Base-by-base conservation (phyloP, 2,797 vertebrate species). In the Pangasius djambal region DNA sequence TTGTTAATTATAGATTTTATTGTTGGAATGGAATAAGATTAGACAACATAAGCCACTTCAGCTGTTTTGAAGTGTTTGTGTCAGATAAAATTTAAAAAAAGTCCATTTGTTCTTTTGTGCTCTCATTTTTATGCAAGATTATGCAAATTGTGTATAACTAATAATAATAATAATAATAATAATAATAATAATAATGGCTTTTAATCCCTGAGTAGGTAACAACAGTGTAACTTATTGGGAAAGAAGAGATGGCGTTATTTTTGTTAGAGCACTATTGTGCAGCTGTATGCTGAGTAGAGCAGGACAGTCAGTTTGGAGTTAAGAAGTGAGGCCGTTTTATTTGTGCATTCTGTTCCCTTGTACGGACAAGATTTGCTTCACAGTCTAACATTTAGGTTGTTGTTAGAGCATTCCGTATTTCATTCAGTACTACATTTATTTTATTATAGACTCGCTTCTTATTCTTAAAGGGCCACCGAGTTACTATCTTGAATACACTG, bases 1-100 rank as follows among this genome's bases (percentile, higher is more conserved):
- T n/a, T 67, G n/a, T 83, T 48, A 67, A 84, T 67, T 31, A 20
- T 84, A 20, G 25, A 67, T 67, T 67, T 31, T 50, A 18, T 83
- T 83, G 37, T 44, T 16, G 37, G 7, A 63, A 48, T 65, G 9
- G 20, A 79, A 57, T 55, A 31, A 7, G 50, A 55, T 81, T 83
- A 83, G 10, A 63, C 20, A 61, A 8, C 10, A 2, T 57, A 31
- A 57, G 28, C 50, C 50, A 34, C 77, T 55, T 55, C 28, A 79
- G n/a, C 50, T 55, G 2, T 34, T 77, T 50, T 25, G 37, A 50
- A 15, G 9, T 20, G 15, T 34, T 15, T 22, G 4, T 61, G 9
- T 25, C 31, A 12, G n/a, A 57, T 16, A n/a, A 50, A 15, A 18
- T 9, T 16, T 28, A 72, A 74, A 77, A 77, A 28, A 6, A 6